Evolutionary conservation across 2,888 invertebrate genomes (phyloP).

Genomic region (Nymphalis polychloros): DNA sequence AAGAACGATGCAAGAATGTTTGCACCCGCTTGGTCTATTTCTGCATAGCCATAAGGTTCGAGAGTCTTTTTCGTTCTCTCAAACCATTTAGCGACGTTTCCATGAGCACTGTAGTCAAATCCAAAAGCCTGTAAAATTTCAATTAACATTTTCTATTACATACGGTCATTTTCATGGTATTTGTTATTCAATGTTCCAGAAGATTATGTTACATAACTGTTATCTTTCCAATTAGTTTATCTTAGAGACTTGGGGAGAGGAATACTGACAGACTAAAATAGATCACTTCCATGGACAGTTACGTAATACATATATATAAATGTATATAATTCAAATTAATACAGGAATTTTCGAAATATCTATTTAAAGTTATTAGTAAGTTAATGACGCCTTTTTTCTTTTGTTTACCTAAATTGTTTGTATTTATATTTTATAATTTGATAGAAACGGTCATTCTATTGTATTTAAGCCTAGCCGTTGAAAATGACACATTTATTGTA

Average conservation of each 20-base stretch:
- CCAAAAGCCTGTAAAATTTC: slow-evolving; percentile 70
- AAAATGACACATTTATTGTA: too few relatives aligned
- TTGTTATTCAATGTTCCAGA: too few relatives aligned
- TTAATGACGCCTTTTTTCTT: neutral
- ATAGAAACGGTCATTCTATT: too few relatives aligned
- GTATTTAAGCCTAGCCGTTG: too few relatives aligned
- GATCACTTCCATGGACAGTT: too few relatives aligned
- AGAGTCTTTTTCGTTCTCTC: slow-evolving; percentile 84
- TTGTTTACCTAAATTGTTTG: neutral
- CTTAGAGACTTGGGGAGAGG: too few relatives aligned
- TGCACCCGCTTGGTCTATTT: slow-evolving; percentile 83
- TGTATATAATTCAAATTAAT: too few relatives aligned
- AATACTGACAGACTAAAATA: too few relatives aligned
- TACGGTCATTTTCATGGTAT: too few relatives aligned
- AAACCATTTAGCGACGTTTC: slow-evolving; percentile 84
- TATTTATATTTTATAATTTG: neutral
- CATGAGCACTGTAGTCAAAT: slow-evolving; percentile 80
- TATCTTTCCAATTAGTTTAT: too few relatives aligned
- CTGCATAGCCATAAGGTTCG: slow-evolving; percentile 85
- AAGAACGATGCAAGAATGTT: slow-evolving; percentile 78
- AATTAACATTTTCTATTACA: neutral
- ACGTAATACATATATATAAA: too few relatives aligned
- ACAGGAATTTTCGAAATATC: neutral
- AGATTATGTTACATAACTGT: too few relatives aligned
- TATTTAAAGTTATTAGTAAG: neutral